Evolutionary conservation across 2,113 vertebrate genomes (phyloP).

Genomic region (Telmatochromis sp.): DNA sequence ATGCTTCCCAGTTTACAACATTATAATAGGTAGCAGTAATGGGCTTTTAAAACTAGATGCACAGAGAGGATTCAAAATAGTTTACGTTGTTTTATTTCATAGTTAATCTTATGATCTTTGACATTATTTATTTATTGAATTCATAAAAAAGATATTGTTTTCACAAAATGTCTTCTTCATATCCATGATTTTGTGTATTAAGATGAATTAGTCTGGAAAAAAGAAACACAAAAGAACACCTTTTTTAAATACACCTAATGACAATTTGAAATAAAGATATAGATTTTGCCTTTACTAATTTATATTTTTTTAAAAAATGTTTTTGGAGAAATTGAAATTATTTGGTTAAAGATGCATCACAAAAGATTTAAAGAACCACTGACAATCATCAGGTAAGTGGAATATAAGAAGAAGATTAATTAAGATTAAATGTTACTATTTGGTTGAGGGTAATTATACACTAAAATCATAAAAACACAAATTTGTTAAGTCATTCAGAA

Average conservation of each 20-base stretch:
- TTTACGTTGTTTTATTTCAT: not conserved
- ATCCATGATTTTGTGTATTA: not conserved
- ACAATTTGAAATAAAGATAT: not conserved
- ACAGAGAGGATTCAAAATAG: not conserved
- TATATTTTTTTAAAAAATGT: not conserved
- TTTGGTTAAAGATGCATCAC: not conserved
- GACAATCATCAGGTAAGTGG: not conserved
- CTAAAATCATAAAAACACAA: not conserved
- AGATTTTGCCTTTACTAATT: not conserved
- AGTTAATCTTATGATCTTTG: not conserved
- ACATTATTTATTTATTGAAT: not conserved
- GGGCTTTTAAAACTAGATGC: not conserved
- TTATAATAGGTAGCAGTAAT: not conserved
- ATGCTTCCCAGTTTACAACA: not conserved
- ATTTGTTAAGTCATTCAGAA: not conserved
- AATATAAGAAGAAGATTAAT: not conserved
- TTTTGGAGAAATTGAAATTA: not conserved
- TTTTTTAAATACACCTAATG: not conserved
- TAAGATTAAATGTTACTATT: not conserved
- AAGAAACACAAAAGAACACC: not conserved
- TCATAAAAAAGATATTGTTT: not conserved
- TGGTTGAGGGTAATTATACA: not conserved
- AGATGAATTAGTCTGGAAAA: not conserved
- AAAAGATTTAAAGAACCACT: not conserved
- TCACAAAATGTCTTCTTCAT: not conserved